Conservation (phyloP, 2,113 vertebrate genomes). For the Perca fluviatilis region DNA sequence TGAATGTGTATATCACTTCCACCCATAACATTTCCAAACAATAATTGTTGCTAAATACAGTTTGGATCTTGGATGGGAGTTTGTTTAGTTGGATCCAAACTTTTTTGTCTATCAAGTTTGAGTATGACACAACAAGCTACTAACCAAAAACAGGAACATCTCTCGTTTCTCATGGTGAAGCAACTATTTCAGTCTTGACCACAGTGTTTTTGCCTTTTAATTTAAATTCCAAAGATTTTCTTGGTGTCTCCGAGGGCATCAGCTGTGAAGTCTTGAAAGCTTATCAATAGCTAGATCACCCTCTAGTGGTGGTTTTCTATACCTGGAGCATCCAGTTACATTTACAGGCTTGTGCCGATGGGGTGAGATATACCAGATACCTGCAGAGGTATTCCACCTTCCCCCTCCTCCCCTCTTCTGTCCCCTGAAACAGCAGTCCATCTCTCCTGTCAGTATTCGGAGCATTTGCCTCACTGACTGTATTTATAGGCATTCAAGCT, state of each 20-base stretch:
- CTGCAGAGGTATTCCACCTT: conserved; percentile 24
- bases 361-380: conserved; percentile 57
- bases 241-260: background rate
- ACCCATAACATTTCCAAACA: background rate
- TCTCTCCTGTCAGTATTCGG: conserved; percentile 60
- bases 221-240: conserved; percentile 27
- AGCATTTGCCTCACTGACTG: conserved; percentile 44
- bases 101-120: background rate
- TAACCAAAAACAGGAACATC: background rate
- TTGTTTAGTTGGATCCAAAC: background rate
- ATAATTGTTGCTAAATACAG: background rate
- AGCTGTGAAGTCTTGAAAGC: background rate
- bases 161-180: background rate
- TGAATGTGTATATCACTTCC: conserved; percentile 3
- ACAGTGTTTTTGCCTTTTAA: background rate
- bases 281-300: conserved; percentile 31
- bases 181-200: conserved; percentile 11
- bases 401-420: background rate
- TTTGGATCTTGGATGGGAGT: background rate
- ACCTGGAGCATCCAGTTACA: conserved; percentile 27
- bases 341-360: conserved; percentile 21
- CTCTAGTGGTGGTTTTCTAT: conserved; percentile 55
- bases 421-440: conserved; percentile 32
- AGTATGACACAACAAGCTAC: background rate
- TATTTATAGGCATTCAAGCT: conserved; percentile 71